A percentile compares a stretch with the other conserved stretches of the same genome.
Evolutionary conservation across 2,113 vertebrate genomes (phyloP).

Genomic region (Irena cyanogastra): DNA sequence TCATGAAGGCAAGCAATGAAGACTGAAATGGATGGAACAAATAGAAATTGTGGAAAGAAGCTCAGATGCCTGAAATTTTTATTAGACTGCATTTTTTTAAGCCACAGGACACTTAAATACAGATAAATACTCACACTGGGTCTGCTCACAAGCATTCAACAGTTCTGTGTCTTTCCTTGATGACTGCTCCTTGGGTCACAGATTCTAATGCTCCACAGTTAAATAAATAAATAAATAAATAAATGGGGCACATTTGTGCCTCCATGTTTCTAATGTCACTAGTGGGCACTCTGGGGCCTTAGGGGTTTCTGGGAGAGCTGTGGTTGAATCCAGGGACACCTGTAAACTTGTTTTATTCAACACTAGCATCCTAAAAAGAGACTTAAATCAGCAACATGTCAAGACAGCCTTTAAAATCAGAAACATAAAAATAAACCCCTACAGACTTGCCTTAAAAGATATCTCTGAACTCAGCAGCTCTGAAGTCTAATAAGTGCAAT

Average conservation of each 20-base stretch:
- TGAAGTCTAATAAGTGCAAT: slow-evolving; percentile 26
- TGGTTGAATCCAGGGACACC: not conserved
- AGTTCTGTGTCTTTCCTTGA: not conserved
- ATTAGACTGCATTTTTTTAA: not conserved
- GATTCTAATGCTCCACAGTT: not conserved
- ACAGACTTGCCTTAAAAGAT: slow-evolving; percentile 8
- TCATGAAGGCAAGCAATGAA: not conserved
- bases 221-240: not conserved
- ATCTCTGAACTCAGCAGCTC: not conserved
- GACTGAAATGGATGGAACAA: not conserved
- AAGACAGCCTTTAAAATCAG: slow-evolving; percentile 10
- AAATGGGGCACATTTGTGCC: not conserved
- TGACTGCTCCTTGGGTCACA: not conserved
- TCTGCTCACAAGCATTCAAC: not conserved
- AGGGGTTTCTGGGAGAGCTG: not conserved
- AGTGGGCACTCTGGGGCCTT: not conserved
- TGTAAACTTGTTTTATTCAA: not conserved
- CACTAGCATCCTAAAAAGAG: not conserved
- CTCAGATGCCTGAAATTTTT: not conserved
- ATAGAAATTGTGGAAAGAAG: not conserved
- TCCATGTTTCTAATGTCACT: not conserved
- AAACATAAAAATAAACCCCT: slow-evolving; percentile 3
- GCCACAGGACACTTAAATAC: not conserved
- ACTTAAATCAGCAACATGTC: not conserved
- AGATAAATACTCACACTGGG: not conserved